A percentile compares a stretch with the other conserved stretches of the same genome.
Conservation (phyloP, 2,888 invertebrate species). For the Catocala fraxini region DNA sequence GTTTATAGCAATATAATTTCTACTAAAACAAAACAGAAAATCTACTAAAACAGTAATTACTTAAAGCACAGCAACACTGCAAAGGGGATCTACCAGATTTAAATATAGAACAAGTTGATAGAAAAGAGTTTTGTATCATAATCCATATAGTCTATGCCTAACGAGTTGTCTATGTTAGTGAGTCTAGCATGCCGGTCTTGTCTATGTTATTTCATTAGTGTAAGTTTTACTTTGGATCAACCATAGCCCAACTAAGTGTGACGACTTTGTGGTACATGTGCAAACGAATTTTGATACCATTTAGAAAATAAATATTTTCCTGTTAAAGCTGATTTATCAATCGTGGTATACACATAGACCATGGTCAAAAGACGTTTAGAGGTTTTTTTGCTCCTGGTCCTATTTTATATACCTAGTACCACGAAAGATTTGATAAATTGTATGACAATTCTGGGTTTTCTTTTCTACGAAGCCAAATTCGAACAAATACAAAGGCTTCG, state of each 20-base stretch:
- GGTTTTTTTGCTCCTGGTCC: too few species aligned
- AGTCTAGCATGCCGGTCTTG: slow-evolving; percentile 80
- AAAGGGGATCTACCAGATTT: slow-evolving; percentile 68
- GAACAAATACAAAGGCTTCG: too few species aligned
- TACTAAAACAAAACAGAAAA: slow-evolving; percentile 34
- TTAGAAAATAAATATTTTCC: too few species aligned
- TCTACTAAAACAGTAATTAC: slow-evolving; percentile 46
- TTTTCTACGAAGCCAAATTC: too few species aligned
- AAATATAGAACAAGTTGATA: slow-evolving; percentile 52
- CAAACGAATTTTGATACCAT: slow-evolving; percentile 32
- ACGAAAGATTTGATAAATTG: too few species aligned
- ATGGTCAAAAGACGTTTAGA: too few species aligned
- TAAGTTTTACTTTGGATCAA: slow-evolving; percentile 64
- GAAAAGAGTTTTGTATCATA: slow-evolving; percentile 48
- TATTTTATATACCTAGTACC: too few species aligned
- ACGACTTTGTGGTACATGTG: slow-evolving; percentile 61
- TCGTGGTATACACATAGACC: too few species aligned
- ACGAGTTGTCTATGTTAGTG: slow-evolving; percentile 74
- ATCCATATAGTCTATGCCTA: slow-evolving; percentile 62
- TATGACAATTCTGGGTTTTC: too few species aligned
- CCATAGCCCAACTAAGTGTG: slow-evolving; percentile 79
- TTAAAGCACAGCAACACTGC: slow-evolving; percentile 71
- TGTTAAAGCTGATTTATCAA: too few species aligned
- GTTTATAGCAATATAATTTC: slow-evolving; percentile 4
- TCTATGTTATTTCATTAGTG: slow-evolving; percentile 62